Conservation (phyloP, 2,888 invertebrate genomes). For the Troglohyphantes excavatus region DNA sequence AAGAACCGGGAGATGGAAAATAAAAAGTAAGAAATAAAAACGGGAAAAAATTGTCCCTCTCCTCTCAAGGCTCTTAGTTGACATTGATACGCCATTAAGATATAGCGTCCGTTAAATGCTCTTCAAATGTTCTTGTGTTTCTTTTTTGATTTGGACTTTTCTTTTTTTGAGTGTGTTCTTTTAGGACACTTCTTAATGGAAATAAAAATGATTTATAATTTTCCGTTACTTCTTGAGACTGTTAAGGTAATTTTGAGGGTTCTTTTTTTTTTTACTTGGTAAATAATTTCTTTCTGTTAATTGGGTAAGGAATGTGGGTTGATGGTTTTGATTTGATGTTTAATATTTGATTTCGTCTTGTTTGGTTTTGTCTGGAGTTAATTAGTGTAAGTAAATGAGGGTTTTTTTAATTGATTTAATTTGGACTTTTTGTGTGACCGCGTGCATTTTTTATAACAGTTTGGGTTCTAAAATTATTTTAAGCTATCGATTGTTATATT, state of each 20-base stretch:
- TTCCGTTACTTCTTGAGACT: background rate
- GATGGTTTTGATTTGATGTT: background rate
- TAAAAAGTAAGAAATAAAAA: conserved; percentile 51
- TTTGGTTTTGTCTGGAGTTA: background rate
- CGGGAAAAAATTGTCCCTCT: conserved; percentile 44
- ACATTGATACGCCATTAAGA: conserved; percentile 78
- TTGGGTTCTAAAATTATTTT: no score
- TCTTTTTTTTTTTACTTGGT: conserved; percentile 15
- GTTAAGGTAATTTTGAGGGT: conserved; percentile 26
- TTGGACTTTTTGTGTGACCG: background rate
- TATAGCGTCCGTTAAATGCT: conserved; percentile 74
- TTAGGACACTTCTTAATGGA: background rate
- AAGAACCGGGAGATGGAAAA: background rate
- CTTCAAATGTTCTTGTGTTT: conserved; percentile 74
- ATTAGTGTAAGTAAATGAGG: background rate
- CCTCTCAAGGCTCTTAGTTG: conserved; percentile 68
- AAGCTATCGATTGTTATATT: no score
- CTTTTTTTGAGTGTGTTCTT: conserved; percentile 41
- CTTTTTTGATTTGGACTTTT: conserved; percentile 46
- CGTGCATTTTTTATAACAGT: no score
- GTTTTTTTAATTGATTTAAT: background rate
- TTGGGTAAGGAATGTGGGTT: conserved; percentile 16
- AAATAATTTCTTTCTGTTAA: conserved; percentile 37
- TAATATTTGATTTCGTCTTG: conserved; percentile 17
- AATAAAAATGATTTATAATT: conserved; percentile 72